Evolutionary conservation across 2,113 vertebrate genomes (phyloP).

Genomic region (Ibidorhyncha struthersii): DNA sequence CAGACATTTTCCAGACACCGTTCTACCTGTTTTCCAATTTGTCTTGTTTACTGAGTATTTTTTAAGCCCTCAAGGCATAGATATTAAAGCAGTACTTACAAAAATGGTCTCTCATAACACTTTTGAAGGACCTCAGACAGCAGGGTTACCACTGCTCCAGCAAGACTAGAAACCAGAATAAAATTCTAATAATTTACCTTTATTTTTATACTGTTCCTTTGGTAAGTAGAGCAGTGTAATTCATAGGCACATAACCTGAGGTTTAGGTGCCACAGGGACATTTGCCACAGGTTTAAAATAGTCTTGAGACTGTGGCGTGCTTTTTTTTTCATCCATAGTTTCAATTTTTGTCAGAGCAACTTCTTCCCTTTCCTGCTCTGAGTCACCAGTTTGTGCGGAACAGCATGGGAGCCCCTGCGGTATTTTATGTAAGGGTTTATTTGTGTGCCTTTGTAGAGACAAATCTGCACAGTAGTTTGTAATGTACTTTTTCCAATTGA

Average conservation of each 20-base stretch:
- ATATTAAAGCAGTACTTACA: background rate
- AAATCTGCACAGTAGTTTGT: background rate
- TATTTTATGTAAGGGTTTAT: background rate
- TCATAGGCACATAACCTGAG: background rate
- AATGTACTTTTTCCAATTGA: background rate
- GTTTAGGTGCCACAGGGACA: background rate
- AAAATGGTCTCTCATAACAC: background rate
- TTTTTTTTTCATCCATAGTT: background rate
- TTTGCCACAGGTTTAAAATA: constrained; percentile 25
- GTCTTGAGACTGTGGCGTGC: background rate
- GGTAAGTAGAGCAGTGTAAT: constrained; percentile 3
- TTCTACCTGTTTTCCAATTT: background rate
- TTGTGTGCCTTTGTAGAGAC: background rate
- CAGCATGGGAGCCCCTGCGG: background rate
- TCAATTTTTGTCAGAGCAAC: background rate
- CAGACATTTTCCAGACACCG: background rate
- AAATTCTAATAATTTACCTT: background rate
- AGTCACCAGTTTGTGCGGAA: background rate
- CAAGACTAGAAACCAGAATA: background rate
- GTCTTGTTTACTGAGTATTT: background rate
- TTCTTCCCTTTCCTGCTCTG: background rate
- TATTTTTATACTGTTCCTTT: constrained; percentile 28
- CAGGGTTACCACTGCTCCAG: background rate
- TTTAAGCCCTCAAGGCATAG: background rate
- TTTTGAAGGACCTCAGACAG: background rate